Conservation (phyloP, 1,140 invertebrate species). For the Diploscapter pachys region DNA sequence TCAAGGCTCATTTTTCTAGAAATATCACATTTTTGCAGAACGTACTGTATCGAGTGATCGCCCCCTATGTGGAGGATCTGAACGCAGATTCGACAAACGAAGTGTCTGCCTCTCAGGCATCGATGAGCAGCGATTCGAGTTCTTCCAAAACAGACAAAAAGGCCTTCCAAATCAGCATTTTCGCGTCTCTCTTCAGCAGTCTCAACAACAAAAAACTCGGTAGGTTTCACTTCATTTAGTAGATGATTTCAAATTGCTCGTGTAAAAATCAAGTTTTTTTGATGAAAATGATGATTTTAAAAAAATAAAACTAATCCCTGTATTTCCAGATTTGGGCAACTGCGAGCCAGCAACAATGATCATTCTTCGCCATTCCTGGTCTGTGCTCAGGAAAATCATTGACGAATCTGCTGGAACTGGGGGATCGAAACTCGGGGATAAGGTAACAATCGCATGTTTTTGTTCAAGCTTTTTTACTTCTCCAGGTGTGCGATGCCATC, state of each 20-base stretch:
- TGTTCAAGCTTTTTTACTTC: neutral
- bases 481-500: slow-evolving; percentile 22
- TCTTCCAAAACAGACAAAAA: neutral
- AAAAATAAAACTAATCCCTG: too few relatives aligned
- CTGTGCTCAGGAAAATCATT: too few relatives aligned
- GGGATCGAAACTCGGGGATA: too few relatives aligned
- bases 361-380: too few relatives aligned
- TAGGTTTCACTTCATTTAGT: neutral
- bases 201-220: slow-evolving; percentile 11
- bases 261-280: too few relatives aligned
- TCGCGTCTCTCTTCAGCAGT: slow-evolving; percentile 17
- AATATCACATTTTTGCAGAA: slow-evolving; percentile 3
- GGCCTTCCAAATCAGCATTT: slow-evolving; percentile 19
- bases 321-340: too few relatives aligned
- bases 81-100: neutral
- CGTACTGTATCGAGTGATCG: neutral
- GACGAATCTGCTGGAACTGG: too few relatives aligned
- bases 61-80: neutral
- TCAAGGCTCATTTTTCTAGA: neutral
- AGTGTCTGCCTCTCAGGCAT: neutral
- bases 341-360: too few relatives aligned
- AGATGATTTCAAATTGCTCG: too few relatives aligned
- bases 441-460: too few relatives aligned
- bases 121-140: neutral
- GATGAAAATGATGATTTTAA: too few relatives aligned